Base-by-base conservation (phyloP, 2,888 invertebrate species). In the Pasiphila rectangulata region DNA sequence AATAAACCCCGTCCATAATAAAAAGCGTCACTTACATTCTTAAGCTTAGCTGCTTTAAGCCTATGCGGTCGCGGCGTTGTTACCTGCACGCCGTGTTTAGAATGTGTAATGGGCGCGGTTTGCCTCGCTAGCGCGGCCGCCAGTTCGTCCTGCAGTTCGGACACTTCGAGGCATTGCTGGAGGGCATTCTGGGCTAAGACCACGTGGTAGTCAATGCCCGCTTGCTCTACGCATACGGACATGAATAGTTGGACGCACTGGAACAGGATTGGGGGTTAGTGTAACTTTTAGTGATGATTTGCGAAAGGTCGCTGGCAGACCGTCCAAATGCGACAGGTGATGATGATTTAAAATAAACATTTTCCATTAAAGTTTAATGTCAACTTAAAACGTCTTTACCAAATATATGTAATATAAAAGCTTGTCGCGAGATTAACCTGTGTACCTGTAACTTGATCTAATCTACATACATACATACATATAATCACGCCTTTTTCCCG, bases 121-220 rank as follows among this genome's bases (percentile, higher is more conserved):
- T 98, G 98, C 72, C 96, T 95, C 61, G 97, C 94, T 63, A 99
- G 90, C 61, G 95, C 95, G 67, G 97, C 95, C 69, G 95, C 94
- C 72, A 99, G 92, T 90, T 99, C 98, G 72, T 97, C 95, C 79
- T 97, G 97, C 59, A 99, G 91, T 86, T 97, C 97, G 30, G 17
- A 30, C 48, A 68, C 94, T 66, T 96, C 96, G 51, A 98, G 90
- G 78, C 98, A 98, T 78, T 96, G 96, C 73, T 96, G 95, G 46
- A 99, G 90, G 20, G 98, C 96, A 82, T 98, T 98, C 91, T 98
- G 98, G 9, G 98, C 98, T 51, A 99, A 90, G 50, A 96, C 96
- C 69, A 99, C 98, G 86, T 99, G 98, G 87, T 98, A 98, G 89
- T 99, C 98, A 65, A 98, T 96, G 72, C 97, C 96, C 42, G 97